Evolutionary conservation across 2,888 invertebrate genomes (phyloP).

Genomic region (Conops quadrifasciatus): DNA sequence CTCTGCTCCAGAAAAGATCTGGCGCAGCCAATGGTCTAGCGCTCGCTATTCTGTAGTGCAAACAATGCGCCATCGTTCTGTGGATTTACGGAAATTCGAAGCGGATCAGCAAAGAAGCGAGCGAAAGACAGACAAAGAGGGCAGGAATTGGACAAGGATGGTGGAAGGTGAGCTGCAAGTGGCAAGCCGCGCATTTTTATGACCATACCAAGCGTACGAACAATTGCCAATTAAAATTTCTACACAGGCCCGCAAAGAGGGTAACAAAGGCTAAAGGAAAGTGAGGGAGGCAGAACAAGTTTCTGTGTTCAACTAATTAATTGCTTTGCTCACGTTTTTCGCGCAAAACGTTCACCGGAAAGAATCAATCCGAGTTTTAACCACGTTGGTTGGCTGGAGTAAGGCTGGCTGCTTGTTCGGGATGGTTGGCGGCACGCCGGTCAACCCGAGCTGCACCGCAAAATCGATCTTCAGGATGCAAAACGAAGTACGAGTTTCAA

Average conservation of each 20-base stretch:
- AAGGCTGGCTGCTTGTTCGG: not conserved
- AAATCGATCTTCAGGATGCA: constrained; percentile 34
- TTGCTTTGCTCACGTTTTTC: constrained; percentile 58
- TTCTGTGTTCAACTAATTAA: constrained; percentile 59
- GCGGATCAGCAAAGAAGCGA: not conserved
- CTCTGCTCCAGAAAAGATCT: not conserved
- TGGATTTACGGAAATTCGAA: constrained; percentile 9
- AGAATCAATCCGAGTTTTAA: constrained; percentile 50
- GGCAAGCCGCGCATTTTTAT: constrained; percentile 49
- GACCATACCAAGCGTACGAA: constrained; percentile 56
- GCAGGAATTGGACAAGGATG: not conserved
- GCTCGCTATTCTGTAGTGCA: not conserved
- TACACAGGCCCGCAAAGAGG: constrained; percentile 46
- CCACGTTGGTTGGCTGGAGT: constrained; percentile 24
- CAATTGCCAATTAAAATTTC: constrained; percentile 61
- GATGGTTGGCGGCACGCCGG: no score
- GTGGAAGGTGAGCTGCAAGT: not conserved
- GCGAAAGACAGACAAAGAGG: not conserved
- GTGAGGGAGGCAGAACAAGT: constrained; percentile 44
- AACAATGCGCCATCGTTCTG: constrained; percentile 6
- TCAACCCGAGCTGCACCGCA: constrained; percentile 12
- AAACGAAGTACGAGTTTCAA: constrained; percentile 35
- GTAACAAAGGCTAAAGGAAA: constrained; percentile 27
- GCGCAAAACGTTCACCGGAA: constrained; percentile 51
- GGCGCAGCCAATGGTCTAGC: not conserved